Base-by-base conservation (phyloP, 2,113 vertebrate genomes). In the Lates calcarifer region DNA sequence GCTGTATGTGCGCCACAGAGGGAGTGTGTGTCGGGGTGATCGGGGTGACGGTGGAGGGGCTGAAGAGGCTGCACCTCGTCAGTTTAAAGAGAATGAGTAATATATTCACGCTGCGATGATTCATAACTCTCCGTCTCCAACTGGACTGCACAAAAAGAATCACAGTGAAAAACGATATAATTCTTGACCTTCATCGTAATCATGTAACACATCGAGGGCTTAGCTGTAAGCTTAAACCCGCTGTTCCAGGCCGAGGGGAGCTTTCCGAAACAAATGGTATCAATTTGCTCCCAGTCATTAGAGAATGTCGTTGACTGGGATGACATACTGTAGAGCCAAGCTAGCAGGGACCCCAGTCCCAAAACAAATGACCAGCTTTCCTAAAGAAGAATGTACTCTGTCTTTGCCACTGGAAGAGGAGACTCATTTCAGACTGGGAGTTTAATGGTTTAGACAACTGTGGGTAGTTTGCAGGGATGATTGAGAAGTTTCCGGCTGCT, bases 271-370 rank as follows among this genome's bases (percentile, higher is more conserved):
- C 74, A 66, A 85, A 81, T 90, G 86, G 77, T 76, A 89, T 87
- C 85, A 77, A 78, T 85, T 85, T 88, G 47, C 77, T 66, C 26
- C 29, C 70, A 64, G 83, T 90, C 77, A 84, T 89, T 81, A 87
- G 58, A 78, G 55, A 51, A 22, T 45, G 64, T 66, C 55, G 63
- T 79, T 67, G 76, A 79, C 65, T 83, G 28, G 57, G 68, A 82
- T 79, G 85, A 81, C 67, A 87, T 61, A 77, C 26, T 71, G 74
- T 58, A 56, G 60, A 87, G 77, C 20, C 35, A 39, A 57, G 60
- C 55, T 39, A n/a, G 55, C 49, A 0, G 43, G 1, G 71, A 87
- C 76, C 67, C 56, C n/a, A 20, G 22, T 41, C 63, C 61, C 84
- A 68, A 85, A 89, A 74, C 79, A 77, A 65, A 77, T 31, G 75